A percentile compares a stretch with the other conserved stretches of the same genome.
phyloP scores from a whole-genome alignment of 2,888 invertebrate species.

The Stramonita haemastoma region DNA sequence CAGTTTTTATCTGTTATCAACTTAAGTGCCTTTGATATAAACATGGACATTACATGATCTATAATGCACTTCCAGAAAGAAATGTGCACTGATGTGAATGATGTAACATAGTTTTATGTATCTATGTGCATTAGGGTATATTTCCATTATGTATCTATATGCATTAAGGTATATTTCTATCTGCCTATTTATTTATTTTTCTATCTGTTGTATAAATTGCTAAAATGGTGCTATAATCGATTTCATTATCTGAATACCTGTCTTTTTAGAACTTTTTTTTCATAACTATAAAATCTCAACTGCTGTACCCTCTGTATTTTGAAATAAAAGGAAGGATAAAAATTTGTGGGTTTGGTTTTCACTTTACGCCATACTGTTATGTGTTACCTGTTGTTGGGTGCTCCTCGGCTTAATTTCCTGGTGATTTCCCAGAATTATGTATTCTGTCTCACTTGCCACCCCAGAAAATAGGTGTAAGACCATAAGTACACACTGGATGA shows the following conservation, averaged over 20 bases:
- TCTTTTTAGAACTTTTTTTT: background rate
- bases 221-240: conserved; percentile 14
- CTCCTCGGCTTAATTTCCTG: too few species aligned
- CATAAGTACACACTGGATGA: too few species aligned
- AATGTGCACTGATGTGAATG: background rate
- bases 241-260: background rate
- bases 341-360: too few species aligned
- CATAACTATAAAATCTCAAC: background rate
- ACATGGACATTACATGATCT: background rate
- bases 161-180: background rate
- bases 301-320: conserved; percentile 9
- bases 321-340: background rate
- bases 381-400: too few species aligned
- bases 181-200: background rate
- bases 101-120: background rate
- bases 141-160: background rate
- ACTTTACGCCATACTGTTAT: too few species aligned
- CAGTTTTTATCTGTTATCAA: background rate
- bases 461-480: too few species aligned
- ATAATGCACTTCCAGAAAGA: background rate
- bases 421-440: too few species aligned
- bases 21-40: background rate
- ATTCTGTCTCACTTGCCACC: too few species aligned
- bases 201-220: background rate
- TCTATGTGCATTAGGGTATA: background rate